phyloP scores from a whole-genome alignment of 1,140 invertebrate genomes.

The Phortica variegata region DNA sequence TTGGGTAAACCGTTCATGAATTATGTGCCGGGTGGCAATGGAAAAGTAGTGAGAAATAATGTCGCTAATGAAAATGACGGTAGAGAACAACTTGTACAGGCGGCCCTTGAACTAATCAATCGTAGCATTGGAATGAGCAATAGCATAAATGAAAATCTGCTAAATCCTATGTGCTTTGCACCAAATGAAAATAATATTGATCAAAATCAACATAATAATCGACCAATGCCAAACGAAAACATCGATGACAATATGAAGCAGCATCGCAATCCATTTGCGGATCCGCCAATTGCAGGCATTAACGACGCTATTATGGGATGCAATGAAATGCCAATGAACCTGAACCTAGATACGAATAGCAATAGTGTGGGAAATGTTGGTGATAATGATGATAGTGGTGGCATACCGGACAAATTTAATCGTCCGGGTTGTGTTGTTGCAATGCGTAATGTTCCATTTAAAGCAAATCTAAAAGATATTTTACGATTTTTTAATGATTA shows the following conservation, averaged over 20 bases:
- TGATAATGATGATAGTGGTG: constrained; percentile 10
- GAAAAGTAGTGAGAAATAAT: constrained; percentile 4
- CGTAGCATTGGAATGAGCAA: constrained; percentile 5
- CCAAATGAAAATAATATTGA: constrained; percentile 11
- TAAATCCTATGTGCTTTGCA: constrained; percentile 37
- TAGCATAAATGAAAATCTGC: constrained; percentile 19
- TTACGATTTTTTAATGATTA: constrained; percentile 81
- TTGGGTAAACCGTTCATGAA: constrained; percentile 50
- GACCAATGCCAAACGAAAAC: constrained; percentile 1
- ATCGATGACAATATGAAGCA: constrained; percentile 23
- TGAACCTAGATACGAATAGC: constrained; percentile 6
- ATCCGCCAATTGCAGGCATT: not conserved
- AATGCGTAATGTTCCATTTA: constrained; percentile 83
- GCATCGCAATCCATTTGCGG: constrained; percentile 38
- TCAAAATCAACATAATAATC: constrained; percentile 2
- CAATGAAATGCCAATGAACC: constrained; percentile 10
- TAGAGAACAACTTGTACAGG: not conserved
- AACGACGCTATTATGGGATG: too few relatives aligned
- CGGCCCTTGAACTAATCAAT: not conserved
- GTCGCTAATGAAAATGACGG: constrained; percentile 3
- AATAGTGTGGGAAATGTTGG: not conserved
- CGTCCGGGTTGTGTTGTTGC: constrained; percentile 79
- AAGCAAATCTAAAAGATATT: constrained; percentile 83
- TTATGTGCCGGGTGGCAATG: constrained; percentile 41
- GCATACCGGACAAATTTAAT: constrained; percentile 66